phyloP scores from a whole-genome alignment of 92 coral and sea anemone genomes.

The Scolanthus callimorphus region DNA sequence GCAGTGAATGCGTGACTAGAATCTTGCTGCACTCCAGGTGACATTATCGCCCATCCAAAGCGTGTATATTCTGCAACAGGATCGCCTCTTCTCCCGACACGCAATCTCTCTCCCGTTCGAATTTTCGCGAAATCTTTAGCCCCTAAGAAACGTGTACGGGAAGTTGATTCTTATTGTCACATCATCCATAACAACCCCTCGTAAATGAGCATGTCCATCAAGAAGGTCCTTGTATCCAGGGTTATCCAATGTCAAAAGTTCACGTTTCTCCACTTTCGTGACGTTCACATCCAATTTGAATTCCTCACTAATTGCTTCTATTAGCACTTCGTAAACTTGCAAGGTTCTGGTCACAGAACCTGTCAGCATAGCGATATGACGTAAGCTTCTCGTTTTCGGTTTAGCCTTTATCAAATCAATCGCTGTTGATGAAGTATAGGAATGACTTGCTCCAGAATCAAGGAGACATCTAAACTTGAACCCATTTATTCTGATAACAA shows the following conservation, averaged over 20 bases:
- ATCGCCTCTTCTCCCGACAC: constrained; percentile 55
- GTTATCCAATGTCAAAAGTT: constrained; percentile 44
- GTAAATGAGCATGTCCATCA: constrained; percentile 29
- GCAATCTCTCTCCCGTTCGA: constrained; percentile 41
- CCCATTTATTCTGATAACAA: constrained; percentile 43
- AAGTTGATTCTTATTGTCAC: too few species aligned
- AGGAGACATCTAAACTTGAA: constrained; percentile 51
- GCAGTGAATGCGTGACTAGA: constrained; percentile 33
- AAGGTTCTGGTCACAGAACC: constrained; percentile 39
- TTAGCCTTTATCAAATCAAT: constrained; percentile 44
- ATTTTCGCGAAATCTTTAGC: constrained; percentile 60
- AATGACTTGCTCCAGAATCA: constrained; percentile 75
- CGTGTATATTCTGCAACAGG: constrained; percentile 59
- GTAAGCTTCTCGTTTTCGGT: constrained; percentile 35
- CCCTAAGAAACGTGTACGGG: constrained; percentile 24
- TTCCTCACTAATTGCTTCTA: constrained; percentile 30
- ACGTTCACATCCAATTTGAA: too few species aligned
- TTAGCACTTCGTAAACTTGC: constrained; percentile 50
- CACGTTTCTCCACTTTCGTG: too few species aligned
- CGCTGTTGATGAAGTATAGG: constrained; percentile 57
- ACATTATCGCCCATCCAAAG: constrained; percentile 63
- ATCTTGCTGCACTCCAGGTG: constrained; percentile 53
- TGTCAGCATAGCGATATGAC: constrained; percentile 59
- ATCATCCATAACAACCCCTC: constrained; percentile 50
- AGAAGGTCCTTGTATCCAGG: constrained; percentile 43